Conservation (phyloP, 2,113 vertebrate genomes). For the Jacana jacana region DNA sequence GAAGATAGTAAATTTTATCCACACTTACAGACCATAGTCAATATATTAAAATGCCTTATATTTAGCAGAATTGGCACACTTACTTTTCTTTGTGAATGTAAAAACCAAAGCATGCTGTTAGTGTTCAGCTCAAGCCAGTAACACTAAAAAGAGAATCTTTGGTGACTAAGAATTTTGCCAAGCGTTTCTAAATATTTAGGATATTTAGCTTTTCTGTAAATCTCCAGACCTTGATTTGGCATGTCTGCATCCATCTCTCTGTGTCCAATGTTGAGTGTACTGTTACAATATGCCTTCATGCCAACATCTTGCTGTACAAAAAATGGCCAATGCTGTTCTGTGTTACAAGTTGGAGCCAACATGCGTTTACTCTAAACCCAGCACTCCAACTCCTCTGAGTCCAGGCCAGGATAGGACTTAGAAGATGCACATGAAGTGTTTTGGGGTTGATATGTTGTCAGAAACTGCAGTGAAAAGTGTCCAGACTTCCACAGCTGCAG, state of each 20-base stretch:
- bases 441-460: not conserved
- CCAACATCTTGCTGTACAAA: not conserved
- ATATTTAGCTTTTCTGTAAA: not conserved
- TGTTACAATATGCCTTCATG: not conserved
- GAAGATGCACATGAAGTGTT: not conserved
- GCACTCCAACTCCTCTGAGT: not conserved
- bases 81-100: not conserved
- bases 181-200: not conserved
- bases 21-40: not conserved
- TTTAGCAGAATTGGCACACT: not conserved
- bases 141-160: not conserved
- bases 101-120: not conserved
- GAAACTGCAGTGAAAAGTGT: not conserved
- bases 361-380: not conserved
- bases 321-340: not conserved
- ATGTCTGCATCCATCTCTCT: not conserved
- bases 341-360: not conserved
- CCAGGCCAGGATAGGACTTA: not conserved
- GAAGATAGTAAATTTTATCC: not conserved
- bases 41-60: not conserved
- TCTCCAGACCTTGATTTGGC: not conserved
- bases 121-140: not conserved
- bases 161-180: not conserved
- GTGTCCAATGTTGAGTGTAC: not conserved
- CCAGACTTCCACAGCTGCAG: not conserved